These are phyloP conservation scores for Tiaroga cobitis DNA, from an alignment of 2,797 vertebrate species.

Conservation along the genomic window DNA sequence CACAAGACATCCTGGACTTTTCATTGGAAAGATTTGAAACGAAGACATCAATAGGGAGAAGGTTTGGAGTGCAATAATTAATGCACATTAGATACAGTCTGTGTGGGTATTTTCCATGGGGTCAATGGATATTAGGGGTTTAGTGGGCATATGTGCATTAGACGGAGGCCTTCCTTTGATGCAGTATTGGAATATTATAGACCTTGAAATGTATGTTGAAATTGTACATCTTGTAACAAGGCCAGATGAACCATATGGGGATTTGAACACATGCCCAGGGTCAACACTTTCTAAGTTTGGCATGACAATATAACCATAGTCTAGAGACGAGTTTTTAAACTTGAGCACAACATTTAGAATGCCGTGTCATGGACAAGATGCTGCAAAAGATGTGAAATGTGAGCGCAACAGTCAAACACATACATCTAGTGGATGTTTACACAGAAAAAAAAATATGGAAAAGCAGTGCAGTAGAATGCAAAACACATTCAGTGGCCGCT, in stretches of 20 bases:
- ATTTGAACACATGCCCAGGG: constrained; percentile 2
- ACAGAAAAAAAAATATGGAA: background rate
- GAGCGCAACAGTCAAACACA: background rate
- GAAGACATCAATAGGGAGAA: background rate
- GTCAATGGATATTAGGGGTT: background rate
- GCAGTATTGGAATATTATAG: background rate
- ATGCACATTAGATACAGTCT: background rate
- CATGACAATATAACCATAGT: background rate
- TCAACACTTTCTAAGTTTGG: background rate
- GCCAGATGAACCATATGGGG: background rate
- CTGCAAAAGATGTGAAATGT: background rate
- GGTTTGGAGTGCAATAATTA: background rate
- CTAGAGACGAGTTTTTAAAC: background rate
- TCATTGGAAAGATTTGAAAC: constrained; percentile 9
- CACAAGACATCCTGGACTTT: background rate
- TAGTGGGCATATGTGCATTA: constrained; percentile 3
- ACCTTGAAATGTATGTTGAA: background rate
- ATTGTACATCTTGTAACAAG: background rate
- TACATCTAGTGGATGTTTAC: background rate
- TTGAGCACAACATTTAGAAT: background rate
- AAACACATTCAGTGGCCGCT: background rate
- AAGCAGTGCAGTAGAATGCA: background rate
- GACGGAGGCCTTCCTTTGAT: constrained; percentile 7
- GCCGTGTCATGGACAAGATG: background rate
- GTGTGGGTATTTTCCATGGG: background rate